Evolutionary conservation across 2,113 vertebrate species (phyloP).

Genomic region (Kryptolebias marmoratus): DNA sequence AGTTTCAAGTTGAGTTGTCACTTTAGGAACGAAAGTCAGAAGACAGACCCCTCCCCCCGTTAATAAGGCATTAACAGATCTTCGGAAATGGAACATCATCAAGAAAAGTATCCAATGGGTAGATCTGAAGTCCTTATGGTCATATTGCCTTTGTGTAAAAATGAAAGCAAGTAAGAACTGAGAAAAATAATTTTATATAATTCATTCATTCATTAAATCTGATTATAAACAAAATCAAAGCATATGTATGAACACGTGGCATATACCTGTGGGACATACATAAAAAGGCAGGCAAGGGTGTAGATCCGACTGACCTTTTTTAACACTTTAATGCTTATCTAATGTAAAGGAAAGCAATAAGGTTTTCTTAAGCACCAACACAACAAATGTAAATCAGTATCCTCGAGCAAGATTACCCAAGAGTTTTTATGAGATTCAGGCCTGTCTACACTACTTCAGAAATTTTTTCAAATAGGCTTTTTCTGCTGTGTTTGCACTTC

Average conservation of each 20-base stretch:
- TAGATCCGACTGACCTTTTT: not conserved
- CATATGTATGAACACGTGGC: not conserved
- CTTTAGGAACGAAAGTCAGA: conserved; percentile 14
- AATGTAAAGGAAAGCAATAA: too few species aligned
- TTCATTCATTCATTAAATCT: not conserved
- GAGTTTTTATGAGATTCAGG: too few species aligned
- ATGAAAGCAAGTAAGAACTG: not conserved
- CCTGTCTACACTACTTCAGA: too few species aligned
- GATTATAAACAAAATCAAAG: not conserved
- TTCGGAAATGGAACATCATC: not conserved
- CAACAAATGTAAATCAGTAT: too few species aligned
- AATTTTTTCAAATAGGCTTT: too few species aligned
- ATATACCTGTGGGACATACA: not conserved
- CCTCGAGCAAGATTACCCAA: too few species aligned
- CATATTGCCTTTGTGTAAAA: not conserved
- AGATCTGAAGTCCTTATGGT: conserved; percentile 1
- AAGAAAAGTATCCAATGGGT: conserved; percentile 2
- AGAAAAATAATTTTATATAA: not conserved
- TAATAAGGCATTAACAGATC: conserved; percentile 15
- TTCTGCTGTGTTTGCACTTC: too few species aligned
- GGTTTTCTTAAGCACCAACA: too few species aligned
- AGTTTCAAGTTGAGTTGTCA: conserved; percentile 29
- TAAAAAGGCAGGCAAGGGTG: not conserved
- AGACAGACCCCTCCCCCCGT: not conserved
- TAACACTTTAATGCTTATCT: too few species aligned